Percentiles rank a stretch among this genome's conserved stretches.
Evolutionary conservation across 2,888 invertebrate genomes (phyloP).

Genomic region (Acronicta aceris): DNA sequence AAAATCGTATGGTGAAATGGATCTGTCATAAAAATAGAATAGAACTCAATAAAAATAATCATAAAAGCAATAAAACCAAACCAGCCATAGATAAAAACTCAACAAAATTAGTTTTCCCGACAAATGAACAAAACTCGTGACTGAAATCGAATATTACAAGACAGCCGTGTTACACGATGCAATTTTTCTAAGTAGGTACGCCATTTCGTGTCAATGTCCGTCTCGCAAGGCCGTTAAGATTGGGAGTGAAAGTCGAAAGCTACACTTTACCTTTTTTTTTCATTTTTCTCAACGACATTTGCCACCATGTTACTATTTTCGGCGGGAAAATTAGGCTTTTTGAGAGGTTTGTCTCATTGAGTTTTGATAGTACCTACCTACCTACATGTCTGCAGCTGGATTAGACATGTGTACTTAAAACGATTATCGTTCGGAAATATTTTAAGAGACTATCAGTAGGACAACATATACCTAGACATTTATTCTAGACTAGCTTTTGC

Average conservation of each 20-base stretch:
- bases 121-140: slow-evolving; percentile 61
- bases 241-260: slow-evolving; percentile 82
- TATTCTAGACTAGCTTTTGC: too few relatives aligned
- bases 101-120: slow-evolving; percentile 51
- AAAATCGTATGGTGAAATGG: too few relatives aligned
- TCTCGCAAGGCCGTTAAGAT: slow-evolving; percentile 68
- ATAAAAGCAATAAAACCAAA: slow-evolving; percentile 24
- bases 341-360: neutral
- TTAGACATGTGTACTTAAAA: too few relatives aligned
- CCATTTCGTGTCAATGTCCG: slow-evolving; percentile 73
- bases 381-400: too few relatives aligned
- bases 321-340: slow-evolving; percentile 12
- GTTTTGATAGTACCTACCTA: neutral
- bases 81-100: slow-evolving; percentile 17
- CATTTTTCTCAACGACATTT: slow-evolving; percentile 52
- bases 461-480: too few relatives aligned
- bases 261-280: slow-evolving; percentile 62
- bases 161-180: slow-evolving; percentile 58
- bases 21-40: slow-evolving; percentile 6
- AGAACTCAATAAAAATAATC: slow-evolving; percentile 6
- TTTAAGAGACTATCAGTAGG: too few relatives aligned
- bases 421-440: too few relatives aligned
- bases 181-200: slow-evolving; percentile 65
- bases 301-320: slow-evolving; percentile 27
- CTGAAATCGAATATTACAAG: slow-evolving; percentile 68